Conservation (phyloP, 1,140 invertebrate genomes). For the Drosophila rhopaloa region DNA sequence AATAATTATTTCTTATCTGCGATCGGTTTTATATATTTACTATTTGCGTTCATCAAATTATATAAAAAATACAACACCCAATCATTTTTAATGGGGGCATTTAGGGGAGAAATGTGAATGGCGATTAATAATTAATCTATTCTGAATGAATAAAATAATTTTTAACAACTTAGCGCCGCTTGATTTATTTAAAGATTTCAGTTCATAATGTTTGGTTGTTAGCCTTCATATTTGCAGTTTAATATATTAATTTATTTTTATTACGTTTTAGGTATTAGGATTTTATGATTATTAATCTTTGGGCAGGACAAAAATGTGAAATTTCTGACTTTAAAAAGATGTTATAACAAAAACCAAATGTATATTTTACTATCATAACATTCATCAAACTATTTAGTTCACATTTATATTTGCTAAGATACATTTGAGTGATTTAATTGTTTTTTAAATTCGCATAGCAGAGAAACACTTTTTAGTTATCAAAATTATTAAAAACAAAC, state of each 20-base stretch:
- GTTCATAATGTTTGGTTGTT: background rate
- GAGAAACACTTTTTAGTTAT: too few species aligned
- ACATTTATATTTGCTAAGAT: too few species aligned
- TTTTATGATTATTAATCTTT: too few species aligned
- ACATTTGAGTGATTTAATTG: too few species aligned
- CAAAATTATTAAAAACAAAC: too few species aligned
- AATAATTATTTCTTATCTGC: conserved; percentile 27
- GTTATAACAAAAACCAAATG: too few species aligned
- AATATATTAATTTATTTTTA: background rate
- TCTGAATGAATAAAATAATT: background rate
- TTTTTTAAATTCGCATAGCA: too few species aligned
- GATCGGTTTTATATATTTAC: conserved; percentile 1
- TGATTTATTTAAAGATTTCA: background rate
- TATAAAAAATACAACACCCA: conserved; percentile 9
- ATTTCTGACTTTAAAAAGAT: too few species aligned
- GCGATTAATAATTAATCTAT: background rate
- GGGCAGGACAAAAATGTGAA: too few species aligned
- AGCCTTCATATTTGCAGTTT: background rate
- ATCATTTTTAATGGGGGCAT: conserved; percentile 22
- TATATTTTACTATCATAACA: too few species aligned
- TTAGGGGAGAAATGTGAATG: conserved; percentile 2
- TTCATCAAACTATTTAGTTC: too few species aligned
- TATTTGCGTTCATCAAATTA: background rate
- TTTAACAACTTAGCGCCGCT: background rate
- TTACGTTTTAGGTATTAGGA: background rate